These are phyloP conservation scores for Selenia dentaria DNA, from an alignment of 2,888 invertebrate genomes.

Conservation along the genomic window DNA sequence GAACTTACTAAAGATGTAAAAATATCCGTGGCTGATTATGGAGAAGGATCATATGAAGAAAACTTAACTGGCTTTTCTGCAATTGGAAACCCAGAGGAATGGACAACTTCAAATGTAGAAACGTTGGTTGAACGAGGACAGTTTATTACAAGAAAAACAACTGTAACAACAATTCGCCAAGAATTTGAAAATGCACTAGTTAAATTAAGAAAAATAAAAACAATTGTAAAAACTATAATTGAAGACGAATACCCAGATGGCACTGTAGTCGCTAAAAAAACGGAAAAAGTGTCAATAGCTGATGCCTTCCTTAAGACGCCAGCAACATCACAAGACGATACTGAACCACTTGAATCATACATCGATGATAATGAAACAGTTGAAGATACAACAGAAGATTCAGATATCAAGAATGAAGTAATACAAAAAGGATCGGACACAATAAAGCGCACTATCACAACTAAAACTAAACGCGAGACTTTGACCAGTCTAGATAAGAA, in stretches of 20 bases:
- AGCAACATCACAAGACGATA: slow-evolving; percentile 36
- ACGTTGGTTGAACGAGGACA: slow-evolving; percentile 56
- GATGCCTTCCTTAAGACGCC: slow-evolving; percentile 57
- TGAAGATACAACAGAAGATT: slow-evolving; percentile 69
- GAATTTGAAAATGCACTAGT: slow-evolving; percentile 57
- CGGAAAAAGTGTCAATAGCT: slow-evolving; percentile 70
- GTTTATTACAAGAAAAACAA: slow-evolving; percentile 62
- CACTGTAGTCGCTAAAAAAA: slow-evolving; percentile 67
- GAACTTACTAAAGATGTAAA: slow-evolving; percentile 74
- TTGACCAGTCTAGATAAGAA: slow-evolving; percentile 76
- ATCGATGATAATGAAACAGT: slow-evolving; percentile 64
- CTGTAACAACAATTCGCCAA: slow-evolving; percentile 61
- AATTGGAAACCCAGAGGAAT: slow-evolving; percentile 56
- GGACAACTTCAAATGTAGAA: slow-evolving; percentile 51
- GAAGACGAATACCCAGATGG: slow-evolving; percentile 76
- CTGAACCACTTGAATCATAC: slow-evolving; percentile 49
- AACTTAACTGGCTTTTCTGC: slow-evolving; percentile 56
- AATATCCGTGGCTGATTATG: slow-evolving; percentile 67
- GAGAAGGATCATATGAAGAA: slow-evolving; percentile 57
- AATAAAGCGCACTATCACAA: slow-evolving; percentile 72
- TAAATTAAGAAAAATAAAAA: slow-evolving; percentile 65
- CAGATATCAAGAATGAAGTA: slow-evolving; percentile 67
- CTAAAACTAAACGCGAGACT: slow-evolving; percentile 75
- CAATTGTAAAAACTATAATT: slow-evolving; percentile 54
- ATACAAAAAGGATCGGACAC: slow-evolving; percentile 58